Conservation (phyloP, 2,797 vertebrate genomes). For the Catostomus latipinnis region DNA sequence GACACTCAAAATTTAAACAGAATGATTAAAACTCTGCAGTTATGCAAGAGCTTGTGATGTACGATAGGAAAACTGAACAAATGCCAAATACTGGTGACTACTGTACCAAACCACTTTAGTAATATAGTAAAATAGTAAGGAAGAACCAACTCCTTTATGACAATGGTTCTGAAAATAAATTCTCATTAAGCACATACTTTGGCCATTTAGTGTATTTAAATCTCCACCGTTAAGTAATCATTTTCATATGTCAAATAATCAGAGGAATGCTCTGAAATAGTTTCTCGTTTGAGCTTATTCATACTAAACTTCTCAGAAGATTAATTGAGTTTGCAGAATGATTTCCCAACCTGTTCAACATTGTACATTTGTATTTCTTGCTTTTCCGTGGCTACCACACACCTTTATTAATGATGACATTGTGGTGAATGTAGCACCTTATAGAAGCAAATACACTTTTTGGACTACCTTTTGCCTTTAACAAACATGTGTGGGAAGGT, state of each 20-base stretch:
- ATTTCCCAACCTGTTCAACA: background rate
- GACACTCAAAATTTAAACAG: constrained; percentile 16
- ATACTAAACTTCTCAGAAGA: background rate
- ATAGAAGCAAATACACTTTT: background rate
- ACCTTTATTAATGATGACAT: background rate
- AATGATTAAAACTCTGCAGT: constrained; percentile 1
- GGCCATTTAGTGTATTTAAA: background rate
- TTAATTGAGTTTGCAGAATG: too few relatives aligned
- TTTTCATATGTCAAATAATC: background rate
- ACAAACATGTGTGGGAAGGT: background rate
- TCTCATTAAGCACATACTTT: too few relatives aligned
- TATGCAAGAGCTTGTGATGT: background rate
- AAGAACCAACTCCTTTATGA: too few relatives aligned
- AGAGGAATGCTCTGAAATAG: background rate
- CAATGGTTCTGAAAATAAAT: too few relatives aligned
- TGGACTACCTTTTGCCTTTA: background rate
- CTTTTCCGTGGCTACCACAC: background rate
- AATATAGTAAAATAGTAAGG: background rate
- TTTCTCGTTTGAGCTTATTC: constrained; percentile 1
- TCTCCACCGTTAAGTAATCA: background rate
- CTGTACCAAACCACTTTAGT: background rate
- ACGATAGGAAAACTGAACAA: background rate
- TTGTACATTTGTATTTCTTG: background rate
- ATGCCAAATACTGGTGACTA: background rate
- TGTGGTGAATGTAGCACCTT: background rate